Base-by-base conservation (phyloP, 2,888 invertebrate species). In the Harmothoe impar region DNA sequence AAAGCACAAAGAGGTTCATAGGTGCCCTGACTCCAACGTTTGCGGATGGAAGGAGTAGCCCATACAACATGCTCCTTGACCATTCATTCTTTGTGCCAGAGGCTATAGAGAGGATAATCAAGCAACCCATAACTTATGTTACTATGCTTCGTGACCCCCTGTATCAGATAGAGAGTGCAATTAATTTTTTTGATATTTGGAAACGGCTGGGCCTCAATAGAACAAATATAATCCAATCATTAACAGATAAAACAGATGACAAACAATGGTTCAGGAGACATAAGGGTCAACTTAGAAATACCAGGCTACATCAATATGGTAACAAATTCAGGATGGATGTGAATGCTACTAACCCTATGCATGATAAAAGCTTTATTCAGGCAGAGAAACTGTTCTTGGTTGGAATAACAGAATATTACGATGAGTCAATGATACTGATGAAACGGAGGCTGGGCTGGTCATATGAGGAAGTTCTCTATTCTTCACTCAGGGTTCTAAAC, bases 371-470 rank as follows among this genome's bases (percentile, higher is more conserved):
- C 62, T n/a, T 25, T 5, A 25, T 25, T 17, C 5, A 62, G 5
- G 25, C 15, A 17, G 15, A 62, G 62, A 25, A 62, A 15, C 5
- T 62, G 29, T 78, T 78, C 35, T 31, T 78, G 1, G 78, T 78
- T 29, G 78, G 78, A n/a, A n/a, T 78, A n/a, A 78, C 78, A 5
- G 78, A 78, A 78, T 78, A 78, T 17, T 78, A 33, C 17, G 35
- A 29, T 35, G 29, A 78, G 20, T 78, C 78, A 1, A 5, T 78
- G 20, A 35, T 78, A 33, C 31, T 78, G 20, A n/a, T 78, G 78
- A 78, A 29, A 31, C 20, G 78, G 29, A n/a, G 31, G 29, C 20
- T 78, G 12, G 17, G 35, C 31, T 78, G 78, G 78, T 20, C 17
- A 29, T 23, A 5, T 25, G 1, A 78, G 7, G 35, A 35, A 1